A percentile compares a stretch with the other conserved stretches of the same genome.
Conservation (phyloP, 2,797 vertebrate species). For the Agapornis canus region DNA sequence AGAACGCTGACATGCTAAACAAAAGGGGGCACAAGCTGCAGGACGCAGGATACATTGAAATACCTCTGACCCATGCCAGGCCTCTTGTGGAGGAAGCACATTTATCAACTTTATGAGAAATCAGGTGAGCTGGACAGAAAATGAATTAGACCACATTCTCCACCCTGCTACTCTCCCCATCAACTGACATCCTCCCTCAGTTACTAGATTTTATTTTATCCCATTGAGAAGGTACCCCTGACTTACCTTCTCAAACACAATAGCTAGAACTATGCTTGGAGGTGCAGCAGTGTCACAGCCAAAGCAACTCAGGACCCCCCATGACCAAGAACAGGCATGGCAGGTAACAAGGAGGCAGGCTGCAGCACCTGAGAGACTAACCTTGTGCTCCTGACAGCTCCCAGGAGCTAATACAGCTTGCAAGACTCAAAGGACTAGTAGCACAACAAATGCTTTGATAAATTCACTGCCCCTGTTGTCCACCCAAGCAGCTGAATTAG, state of each 20-base stretch:
- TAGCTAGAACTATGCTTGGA: neutral
- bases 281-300: neutral
- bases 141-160: neutral
- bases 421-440: neutral
- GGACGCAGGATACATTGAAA: neutral
- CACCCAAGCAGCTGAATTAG: neutral
- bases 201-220: neutral
- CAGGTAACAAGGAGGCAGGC: neutral
- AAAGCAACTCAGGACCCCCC: neutral
- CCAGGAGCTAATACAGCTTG: neutral
- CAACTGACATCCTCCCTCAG: neutral
- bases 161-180: neutral
- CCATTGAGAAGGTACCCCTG: neutral
- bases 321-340: neutral
- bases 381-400: neutral
- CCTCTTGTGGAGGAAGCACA: neutral
- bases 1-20: neutral
- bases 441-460: neutral
- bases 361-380: neutral
- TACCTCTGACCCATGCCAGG: neutral
- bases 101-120: neutral
- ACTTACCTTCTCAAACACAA: neutral
- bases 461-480: neutral
- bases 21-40: neutral
- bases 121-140: neutral